These are phyloP conservation scores for Neosilurus hyrtlii DNA, from an alignment of 2,797 vertebrate genomes.

Conservation along the genomic window DNA sequence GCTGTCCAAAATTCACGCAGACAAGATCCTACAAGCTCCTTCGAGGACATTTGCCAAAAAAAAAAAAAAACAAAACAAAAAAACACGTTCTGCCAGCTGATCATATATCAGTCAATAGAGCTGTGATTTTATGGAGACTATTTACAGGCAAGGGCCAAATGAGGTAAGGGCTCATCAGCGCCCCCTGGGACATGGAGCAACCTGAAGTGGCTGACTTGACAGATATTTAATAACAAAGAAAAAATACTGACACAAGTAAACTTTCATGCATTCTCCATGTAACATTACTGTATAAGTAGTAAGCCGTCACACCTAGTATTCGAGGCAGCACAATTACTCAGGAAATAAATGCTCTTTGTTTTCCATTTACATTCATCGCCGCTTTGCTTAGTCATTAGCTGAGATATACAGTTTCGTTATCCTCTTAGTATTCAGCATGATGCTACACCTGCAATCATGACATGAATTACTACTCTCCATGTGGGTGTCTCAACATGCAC, in stretches of 20 bases:
- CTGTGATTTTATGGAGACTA: neutral
- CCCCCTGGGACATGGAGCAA: neutral
- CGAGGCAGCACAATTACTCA: slow-evolving; percentile 5
- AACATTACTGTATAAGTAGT: slow-evolving; percentile 19
- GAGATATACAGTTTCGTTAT: neutral
- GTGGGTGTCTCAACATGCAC: neutral
- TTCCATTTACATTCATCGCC: neutral
- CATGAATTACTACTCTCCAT: neutral
- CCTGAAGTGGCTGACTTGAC: neutral
- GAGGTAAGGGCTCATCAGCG: neutral
- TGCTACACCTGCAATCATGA: neutral
- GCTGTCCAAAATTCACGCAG: neutral
- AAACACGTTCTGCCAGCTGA: neutral
- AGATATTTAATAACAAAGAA: too few species aligned
- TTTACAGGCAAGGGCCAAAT: slow-evolving; percentile 5
- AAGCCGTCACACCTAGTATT: slow-evolving; percentile 19
- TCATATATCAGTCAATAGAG: slow-evolving; percentile 16
- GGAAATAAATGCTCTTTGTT: neutral
- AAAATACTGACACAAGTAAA: neutral
- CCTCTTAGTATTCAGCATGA: neutral
- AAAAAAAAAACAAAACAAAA: neutral
- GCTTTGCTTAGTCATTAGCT: neutral
- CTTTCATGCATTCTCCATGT: neutral
- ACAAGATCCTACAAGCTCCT: slow-evolving; percentile 38
- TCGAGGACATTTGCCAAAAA: slow-evolving; percentile 17